Percentiles rank a stretch among this genome's conserved stretches.
Conservation (phyloP, 2,113 vertebrate species). For the Pungitius pungitius region DNA sequence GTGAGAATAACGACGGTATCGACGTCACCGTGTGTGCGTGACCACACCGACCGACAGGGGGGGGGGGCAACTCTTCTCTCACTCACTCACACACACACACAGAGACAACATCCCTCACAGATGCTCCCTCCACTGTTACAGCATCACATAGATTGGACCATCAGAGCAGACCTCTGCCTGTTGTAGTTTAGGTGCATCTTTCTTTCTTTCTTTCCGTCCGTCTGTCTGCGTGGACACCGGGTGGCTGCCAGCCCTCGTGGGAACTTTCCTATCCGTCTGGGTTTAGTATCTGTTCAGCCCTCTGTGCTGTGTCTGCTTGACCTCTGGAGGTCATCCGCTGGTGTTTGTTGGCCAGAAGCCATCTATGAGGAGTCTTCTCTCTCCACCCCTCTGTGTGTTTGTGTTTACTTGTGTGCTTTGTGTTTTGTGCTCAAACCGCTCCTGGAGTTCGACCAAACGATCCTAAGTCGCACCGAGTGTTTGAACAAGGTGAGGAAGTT, state of each 20-base stretch:
- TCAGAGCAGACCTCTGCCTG: background rate
- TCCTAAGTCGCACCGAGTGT: no score
- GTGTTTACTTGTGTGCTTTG: background rate
- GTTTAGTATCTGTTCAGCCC: background rate
- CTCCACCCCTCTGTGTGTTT: background rate
- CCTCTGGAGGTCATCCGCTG: slow-evolving; percentile 19
- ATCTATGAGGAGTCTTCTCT: background rate
- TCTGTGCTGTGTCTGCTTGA: background rate
- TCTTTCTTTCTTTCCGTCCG: background rate
- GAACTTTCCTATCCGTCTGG: background rate
- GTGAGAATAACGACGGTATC: slow-evolving; percentile 7
- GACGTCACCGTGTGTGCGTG: slow-evolving; percentile 8
- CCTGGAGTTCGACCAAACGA: no score
- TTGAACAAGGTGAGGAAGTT: no score
- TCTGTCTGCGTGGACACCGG: background rate
- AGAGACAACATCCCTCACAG: background rate
- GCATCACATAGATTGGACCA: background rate
- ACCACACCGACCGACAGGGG: slow-evolving; percentile 21
- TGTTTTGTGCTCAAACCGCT: no score
- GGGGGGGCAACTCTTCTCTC: slow-evolving; percentile 1
- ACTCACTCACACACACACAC: background rate
- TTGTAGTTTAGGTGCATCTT: background rate
- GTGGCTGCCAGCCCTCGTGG: background rate
- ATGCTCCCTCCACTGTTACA: background rate
- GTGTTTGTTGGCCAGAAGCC: slow-evolving; percentile 6